These are phyloP conservation scores for Scotopteryx bipunctaria DNA, from an alignment of 2,888 invertebrate species.

Conservation along the genomic window DNA sequence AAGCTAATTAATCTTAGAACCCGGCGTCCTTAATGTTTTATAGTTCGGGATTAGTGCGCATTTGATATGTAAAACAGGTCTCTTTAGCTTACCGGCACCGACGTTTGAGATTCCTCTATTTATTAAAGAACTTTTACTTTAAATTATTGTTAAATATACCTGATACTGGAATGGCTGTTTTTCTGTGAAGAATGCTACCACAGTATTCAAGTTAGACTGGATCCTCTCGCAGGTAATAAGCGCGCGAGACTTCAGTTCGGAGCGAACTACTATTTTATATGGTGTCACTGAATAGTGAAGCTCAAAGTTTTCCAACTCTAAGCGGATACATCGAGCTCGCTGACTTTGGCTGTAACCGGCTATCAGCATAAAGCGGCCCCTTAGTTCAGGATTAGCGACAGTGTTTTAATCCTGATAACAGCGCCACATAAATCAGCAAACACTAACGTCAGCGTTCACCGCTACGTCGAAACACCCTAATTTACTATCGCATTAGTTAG, in stretches of 20 bases:
- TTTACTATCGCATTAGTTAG: conserved; percentile 70
- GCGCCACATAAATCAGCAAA: conserved; percentile 59
- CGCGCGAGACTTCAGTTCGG: too few relatives aligned
- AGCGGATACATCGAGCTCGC: neutral
- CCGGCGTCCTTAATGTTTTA: conserved; percentile 31
- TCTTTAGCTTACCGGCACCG: neutral
- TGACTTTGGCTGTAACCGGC: neutral
- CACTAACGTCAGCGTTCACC: conserved; percentile 53
- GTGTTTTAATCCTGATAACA: conserved; percentile 63
- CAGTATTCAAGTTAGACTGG: too few relatives aligned
- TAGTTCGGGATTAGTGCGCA: conserved; percentile 11
- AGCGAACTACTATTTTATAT: too few relatives aligned
- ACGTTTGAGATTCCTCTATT: too few relatives aligned
- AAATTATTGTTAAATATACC: too few relatives aligned
- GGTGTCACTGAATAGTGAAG: too few relatives aligned
- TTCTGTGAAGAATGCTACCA: too few relatives aligned
- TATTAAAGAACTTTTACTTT: too few relatives aligned
- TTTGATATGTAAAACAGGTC: neutral
- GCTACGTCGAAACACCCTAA: conserved; percentile 64
- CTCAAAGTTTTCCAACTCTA: neutral
- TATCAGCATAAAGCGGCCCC: conserved; percentile 13
- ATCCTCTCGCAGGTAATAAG: too few relatives aligned
- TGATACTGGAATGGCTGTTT: too few relatives aligned
- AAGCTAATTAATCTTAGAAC: conserved; percentile 41
- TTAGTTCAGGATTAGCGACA: conserved; percentile 50